Conservation (phyloP, 2,888 invertebrate species). For the Melieria picta region DNA sequence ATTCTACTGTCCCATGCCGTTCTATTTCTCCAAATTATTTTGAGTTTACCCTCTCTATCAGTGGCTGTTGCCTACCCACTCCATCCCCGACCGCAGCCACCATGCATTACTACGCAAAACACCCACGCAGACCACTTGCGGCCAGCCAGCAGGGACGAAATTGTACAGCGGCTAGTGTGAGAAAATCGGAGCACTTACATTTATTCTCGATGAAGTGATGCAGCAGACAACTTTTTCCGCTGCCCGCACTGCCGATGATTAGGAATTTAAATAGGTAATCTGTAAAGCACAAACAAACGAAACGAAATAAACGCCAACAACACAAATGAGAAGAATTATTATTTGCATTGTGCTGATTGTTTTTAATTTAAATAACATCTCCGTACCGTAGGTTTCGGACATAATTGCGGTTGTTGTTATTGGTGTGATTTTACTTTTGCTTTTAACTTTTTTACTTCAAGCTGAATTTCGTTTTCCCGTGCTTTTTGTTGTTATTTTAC, state of each 20-base stretch:
- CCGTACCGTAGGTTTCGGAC: conserved; percentile 64
- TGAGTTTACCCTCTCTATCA: too few species aligned
- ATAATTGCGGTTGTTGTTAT: conserved; percentile 43
- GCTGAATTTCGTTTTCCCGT: not conserved
- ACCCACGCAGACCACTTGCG: too few species aligned
- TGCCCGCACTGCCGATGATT: conserved; percentile 85
- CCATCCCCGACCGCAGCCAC: too few species aligned
- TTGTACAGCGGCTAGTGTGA: too few species aligned
- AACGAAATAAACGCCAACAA: not conserved
- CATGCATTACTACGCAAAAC: too few species aligned
- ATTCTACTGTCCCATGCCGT: too few species aligned
- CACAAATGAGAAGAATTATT: conserved; percentile 3
- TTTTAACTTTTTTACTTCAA: not conserved
- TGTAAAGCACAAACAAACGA: conserved; percentile 62
- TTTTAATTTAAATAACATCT: not conserved
- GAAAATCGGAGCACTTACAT: conserved; percentile 71
- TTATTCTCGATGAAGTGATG: conserved; percentile 88
- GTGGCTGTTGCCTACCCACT: too few species aligned
- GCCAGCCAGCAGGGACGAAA: too few species aligned
- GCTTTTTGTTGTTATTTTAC: not conserved
- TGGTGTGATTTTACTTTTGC: conserved; percentile 9
- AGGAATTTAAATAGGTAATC: conserved; percentile 88
- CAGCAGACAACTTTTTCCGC: conserved; percentile 84
- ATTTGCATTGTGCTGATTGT: too few species aligned
- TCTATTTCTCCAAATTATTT: too few species aligned